Evolutionary conservation across 2,888 invertebrate species (phyloP).

Genomic region (Camptogramma bilineatum): DNA sequence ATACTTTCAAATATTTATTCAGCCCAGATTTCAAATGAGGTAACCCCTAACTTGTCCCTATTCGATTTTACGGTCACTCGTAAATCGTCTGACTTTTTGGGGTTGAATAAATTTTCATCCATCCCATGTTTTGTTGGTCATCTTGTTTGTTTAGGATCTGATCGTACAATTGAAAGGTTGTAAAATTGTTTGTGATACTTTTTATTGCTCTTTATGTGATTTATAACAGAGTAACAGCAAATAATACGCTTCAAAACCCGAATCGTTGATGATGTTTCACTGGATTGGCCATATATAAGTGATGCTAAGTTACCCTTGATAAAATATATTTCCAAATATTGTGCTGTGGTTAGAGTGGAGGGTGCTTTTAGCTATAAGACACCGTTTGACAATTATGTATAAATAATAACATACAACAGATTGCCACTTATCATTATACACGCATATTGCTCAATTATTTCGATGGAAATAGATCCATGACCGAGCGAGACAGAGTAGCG

Average conservation of each 20-base stretch:
- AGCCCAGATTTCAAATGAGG: constrained; percentile 36
- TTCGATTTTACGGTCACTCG: constrained; percentile 52
- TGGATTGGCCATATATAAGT: neutral
- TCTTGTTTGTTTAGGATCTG: constrained; percentile 52
- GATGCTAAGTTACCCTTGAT: no score
- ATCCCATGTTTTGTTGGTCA: constrained; percentile 53
- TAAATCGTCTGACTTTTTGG: constrained; percentile 54
- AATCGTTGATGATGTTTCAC: neutral
- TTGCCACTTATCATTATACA: no score
- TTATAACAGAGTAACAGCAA: neutral
- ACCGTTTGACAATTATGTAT: no score
- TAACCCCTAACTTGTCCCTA: constrained; percentile 44
- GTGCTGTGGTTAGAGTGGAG: no score
- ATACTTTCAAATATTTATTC: constrained; percentile 24
- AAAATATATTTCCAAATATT: no score
- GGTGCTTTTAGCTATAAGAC: no score
- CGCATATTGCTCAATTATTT: no score
- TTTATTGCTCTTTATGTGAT: neutral
- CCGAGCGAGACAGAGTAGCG: no score
- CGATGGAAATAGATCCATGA: no score
- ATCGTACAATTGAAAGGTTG: constrained; percentile 38
- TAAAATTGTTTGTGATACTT: constrained; percentile 30
- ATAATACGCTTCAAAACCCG: neutral
- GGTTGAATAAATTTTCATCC: constrained; percentile 52
- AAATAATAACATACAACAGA: no score